Evolutionary conservation across 2,888 invertebrate species (phyloP), one percentile per base, ranked within the genome.

Genomic region (Drosophila suboccidentalis): DNA sequence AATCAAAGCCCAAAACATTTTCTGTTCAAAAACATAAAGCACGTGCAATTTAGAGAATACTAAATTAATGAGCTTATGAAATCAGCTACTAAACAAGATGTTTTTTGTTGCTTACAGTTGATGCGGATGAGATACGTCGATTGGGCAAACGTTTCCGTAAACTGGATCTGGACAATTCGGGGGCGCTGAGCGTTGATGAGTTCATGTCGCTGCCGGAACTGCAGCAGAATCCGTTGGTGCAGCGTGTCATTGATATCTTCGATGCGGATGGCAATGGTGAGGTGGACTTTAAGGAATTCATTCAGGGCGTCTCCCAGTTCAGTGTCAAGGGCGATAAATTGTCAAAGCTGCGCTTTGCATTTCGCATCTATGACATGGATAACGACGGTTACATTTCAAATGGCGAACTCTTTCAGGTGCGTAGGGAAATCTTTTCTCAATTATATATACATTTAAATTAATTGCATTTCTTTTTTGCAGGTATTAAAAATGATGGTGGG

Each of bases 331-430:
- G 99, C 58, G 99, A 99, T 94, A 99, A 99, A 93, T 95, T 99
- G 93, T 98, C 98, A 83, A 99, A 99, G 94, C 94, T 99, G 92
- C 95, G 98, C 92, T 98, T 99, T 94, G 99, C 99, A 55, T 99
- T 99, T 94, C 96, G 99, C 93, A 99, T 99, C 93, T 99, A 99
- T 93, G 99, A 99, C 93, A 99, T 99, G 98, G 99, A 99, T 94
- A 99, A 99, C 93, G 99, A 99, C 94, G 99, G 99, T 44, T 99
- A 96, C 94, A 99, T 99, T 92, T 99, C 99, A 87, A 99, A 99
- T 93, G 99, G 99, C 44, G 99, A 99, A 93, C 94, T 98, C 70
- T 98, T 97, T 92, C 97, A 98, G 95, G 99, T 99, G 86, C 94
- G 80, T 58, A 94, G 54, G 2, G 4, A 11, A 10, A 29, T 4